Base-by-base conservation (phyloP, 2,797 vertebrate genomes). In the Acestrorhynchus altus region DNA sequence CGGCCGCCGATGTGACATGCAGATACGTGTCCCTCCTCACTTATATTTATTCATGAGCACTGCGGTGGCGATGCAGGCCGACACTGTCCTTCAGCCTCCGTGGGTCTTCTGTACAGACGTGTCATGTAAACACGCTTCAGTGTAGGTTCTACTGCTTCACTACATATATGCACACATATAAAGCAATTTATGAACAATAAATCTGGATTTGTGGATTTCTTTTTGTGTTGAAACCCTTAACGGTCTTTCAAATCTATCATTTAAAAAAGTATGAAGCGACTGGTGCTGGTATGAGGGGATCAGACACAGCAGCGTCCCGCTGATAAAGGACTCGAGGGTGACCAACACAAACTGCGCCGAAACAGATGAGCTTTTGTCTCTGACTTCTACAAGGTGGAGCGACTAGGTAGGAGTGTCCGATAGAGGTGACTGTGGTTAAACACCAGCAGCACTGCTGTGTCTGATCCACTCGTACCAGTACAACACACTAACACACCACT, bases 1-100 rank as follows among this genome's bases (percentile, higher is more conserved):
- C 69, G 94, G 96, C 95, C 94, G 94, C 94, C 94, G 84, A 88
- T 76, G 80, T 84, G 75, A 85, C 87, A 87, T 78, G 49, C 86
- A 77, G 42, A 83, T 87, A 83, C 78, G 26, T 83, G 86, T 88
- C 83, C 85, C 78, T 77, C 83, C 87, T 90, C 90, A 69, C 24
- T 78, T 65, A 71, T 68, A 91, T 88, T 92, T 88, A 81, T 78
- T 72, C 77, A 82, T 59, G 73, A 81, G 68, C 73, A 71, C 78
- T 63, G 68, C 74, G 81, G 85, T 74, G 79, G 66, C 77, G 63
- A 78, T 71, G 77, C 54, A 72, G 63, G 64, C 72, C 39, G 61
- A 24, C 57, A 70, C 57, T 35, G 69, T 88, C 70, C 82, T 83
- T 74, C 80, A 72, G 78, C 68, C 4, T 51, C 51, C 86, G 47